phyloP scores from a whole-genome alignment of 2,113 vertebrate genomes.

The Sceloporus tristichus region DNA sequence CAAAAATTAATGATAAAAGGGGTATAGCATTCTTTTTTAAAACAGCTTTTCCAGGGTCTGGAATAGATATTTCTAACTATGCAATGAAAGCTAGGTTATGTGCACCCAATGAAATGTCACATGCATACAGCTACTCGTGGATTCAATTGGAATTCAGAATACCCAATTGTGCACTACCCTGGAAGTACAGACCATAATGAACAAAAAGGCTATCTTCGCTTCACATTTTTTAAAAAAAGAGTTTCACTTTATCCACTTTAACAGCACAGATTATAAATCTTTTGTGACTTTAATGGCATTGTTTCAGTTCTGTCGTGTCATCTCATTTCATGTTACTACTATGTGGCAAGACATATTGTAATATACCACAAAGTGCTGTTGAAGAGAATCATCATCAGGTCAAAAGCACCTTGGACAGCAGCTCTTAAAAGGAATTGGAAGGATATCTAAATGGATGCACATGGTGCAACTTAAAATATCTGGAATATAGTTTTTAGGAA shows the following conservation, averaged over 20 bases:
- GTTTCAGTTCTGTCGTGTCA: conserved; percentile 52
- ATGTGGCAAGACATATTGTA: background rate
- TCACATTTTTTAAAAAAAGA: background rate
- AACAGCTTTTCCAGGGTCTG: too few species aligned
- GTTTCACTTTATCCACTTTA: conserved; percentile 18
- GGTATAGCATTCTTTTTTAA: too few species aligned
- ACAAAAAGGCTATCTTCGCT: background rate
- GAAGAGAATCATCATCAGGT: conserved; percentile 35
- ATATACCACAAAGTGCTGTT: conserved; percentile 12
- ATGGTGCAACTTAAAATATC: conserved; percentile 15
- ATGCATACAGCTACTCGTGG: too few species aligned
- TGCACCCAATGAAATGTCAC: too few species aligned
- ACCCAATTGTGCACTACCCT: background rate
- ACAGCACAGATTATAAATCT: background rate
- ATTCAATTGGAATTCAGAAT: background rate
- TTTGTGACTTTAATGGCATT: conserved; percentile 37
- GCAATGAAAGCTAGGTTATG: too few species aligned
- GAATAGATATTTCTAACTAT: too few species aligned
- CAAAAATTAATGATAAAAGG: too few species aligned
- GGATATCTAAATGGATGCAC: conserved; percentile 28
- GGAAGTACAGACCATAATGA: background rate
- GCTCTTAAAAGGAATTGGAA: conserved; percentile 38
- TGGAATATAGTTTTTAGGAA: conserved; percentile 26
- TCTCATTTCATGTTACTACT: conserved; percentile 35
- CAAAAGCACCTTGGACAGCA: conserved; percentile 24